Base-by-base conservation (phyloP, 2,113 vertebrate species). In the Vicugna pacos region DNA sequence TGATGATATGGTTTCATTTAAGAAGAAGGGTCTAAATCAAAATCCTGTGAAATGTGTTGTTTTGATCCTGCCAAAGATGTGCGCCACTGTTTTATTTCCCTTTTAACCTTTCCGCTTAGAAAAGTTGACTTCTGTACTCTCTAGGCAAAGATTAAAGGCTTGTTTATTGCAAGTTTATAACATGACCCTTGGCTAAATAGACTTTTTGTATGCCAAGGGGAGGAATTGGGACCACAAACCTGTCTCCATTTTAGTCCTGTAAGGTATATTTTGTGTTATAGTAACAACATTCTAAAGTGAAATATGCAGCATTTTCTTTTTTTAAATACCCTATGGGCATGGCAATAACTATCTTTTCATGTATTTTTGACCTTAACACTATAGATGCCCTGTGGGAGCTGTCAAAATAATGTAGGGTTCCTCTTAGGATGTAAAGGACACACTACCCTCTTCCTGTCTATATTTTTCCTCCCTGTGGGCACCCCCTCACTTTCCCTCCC, bases 341-440 rank as follows among this genome's bases (percentile, higher is more conserved):
- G 94, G 80, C 90, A 88, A 16, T 42, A 77, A 89, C 93, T 96
- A 90, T 96, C 0, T 0, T 98, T 96, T 97, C 95, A 93, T 96
- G 83, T 96, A 56, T 96, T 98, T 98, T 97, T 98, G 97, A 98
- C 94, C 97, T 98, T 96, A 96, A 72, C 30, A 85, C 89, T 98
- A 52, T 50, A 95, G 86, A 97, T 96, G 64, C 38, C 97, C 83
- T 93, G 97, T 96, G 95, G 97, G 97, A 98, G 83, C 94, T 97
- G 97, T 98, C 98, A 98, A 94, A 98, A 89, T 98, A 89, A 91
- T 97, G 90, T 98, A 92, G 96, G 76, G 50, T 97, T 97, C 86
- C 94, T 95, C 92, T 97, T 95, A 52, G 77, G 79, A 89, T 96
- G 72, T 75, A 91, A 96, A 97, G 80, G 82, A 96, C 85, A 35